Conservation (phyloP, 2,888 invertebrate species). For the Tetragonisca angustula region DNA sequence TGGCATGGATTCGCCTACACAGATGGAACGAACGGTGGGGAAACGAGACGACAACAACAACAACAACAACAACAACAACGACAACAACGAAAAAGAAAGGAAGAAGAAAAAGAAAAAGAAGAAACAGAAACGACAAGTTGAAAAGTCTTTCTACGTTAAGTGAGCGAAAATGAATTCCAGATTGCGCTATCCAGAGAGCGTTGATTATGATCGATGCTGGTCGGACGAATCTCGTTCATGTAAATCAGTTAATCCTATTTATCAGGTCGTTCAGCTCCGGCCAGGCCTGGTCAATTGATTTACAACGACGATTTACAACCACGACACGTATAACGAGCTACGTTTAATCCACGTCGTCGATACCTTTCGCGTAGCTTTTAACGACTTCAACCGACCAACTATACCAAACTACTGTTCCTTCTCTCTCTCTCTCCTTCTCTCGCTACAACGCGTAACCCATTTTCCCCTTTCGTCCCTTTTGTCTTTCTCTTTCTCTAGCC, state of each 20-base stretch:
- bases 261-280: constrained; percentile 37
- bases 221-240: constrained; percentile 61
- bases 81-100: background rate
- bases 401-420: background rate
- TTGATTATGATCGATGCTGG: constrained; percentile 65
- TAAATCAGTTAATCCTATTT: constrained; percentile 65
- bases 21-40: constrained; percentile 18
- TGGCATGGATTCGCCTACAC: constrained; percentile 92
- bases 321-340: constrained; percentile 64
- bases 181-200: constrained; percentile 30
- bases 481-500: background rate
- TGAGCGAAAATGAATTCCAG: constrained; percentile 21
- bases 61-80: no score
- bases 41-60: constrained; percentile 15
- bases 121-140: constrained; percentile 4
- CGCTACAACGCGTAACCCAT: background rate
- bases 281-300: constrained; percentile 54
- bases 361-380: constrained; percentile 53
- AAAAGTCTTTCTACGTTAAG: background rate
- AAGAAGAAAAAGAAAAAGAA: constrained; percentile 49
- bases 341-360: constrained; percentile 68
- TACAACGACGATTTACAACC: constrained; percentile 70
- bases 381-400: constrained; percentile 17
- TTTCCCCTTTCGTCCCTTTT: background rate
- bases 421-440: background rate